phyloP scores from a whole-genome alignment of 2,797 vertebrate genomes.

The Ceyx erithaca region DNA sequence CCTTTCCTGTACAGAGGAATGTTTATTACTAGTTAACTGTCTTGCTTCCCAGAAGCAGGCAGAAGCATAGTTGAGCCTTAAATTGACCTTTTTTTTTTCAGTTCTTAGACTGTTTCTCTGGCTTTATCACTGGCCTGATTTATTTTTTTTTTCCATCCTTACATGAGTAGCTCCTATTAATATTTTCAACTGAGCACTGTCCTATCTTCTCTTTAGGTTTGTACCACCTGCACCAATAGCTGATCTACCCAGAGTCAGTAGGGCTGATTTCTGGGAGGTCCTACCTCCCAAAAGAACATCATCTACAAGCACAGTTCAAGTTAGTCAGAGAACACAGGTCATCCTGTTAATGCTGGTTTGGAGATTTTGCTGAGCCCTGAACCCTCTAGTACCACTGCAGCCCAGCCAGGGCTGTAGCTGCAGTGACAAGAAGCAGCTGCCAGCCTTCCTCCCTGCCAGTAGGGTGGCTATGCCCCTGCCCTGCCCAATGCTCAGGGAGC shows the following conservation, averaged over 20 bases:
- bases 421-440: not conserved
- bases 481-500: not conserved
- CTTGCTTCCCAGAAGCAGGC: not conserved
- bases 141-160: too few relatives aligned
- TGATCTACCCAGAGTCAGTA: not conserved
- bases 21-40: not conserved
- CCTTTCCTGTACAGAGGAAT: not conserved
- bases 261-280: not conserved
- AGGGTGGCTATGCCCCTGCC: not conserved
- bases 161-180: not conserved
- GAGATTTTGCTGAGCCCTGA: not conserved
- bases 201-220: not conserved
- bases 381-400: accelerated
- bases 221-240: accelerated
- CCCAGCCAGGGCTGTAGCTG: not conserved
- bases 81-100: not conserved
- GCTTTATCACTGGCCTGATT: not conserved
- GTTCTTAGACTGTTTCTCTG: not conserved
- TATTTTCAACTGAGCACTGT: not conserved
- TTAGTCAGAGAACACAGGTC: not conserved
- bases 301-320: not conserved
- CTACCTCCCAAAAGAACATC: accelerated
- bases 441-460: accelerated
- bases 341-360: not conserved
- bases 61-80: not conserved